phyloP scores from a whole-genome alignment of 2,797 vertebrate genomes.

The Acanthurus lineatus region DNA sequence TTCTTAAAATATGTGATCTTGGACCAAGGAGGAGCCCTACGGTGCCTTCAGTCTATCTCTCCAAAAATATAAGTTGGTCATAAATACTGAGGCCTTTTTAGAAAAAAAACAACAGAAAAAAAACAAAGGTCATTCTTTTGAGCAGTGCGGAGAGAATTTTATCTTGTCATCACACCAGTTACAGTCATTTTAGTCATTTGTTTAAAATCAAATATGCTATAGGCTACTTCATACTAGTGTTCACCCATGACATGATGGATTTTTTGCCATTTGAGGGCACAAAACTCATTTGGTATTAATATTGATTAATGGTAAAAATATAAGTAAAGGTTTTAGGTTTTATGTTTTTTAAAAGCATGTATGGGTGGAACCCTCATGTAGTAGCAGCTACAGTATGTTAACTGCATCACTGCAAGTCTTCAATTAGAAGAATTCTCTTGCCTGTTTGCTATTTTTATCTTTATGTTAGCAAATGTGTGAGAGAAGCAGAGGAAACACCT shows the following conservation, averaged over 20 bases:
- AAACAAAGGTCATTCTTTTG: not conserved
- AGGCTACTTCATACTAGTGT: not conserved
- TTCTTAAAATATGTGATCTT: slow-evolving; percentile 36
- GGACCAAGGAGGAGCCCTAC: slow-evolving; percentile 25
- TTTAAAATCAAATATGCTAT: too few relatives aligned
- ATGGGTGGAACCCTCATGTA: slow-evolving; percentile 23
- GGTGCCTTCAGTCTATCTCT: slow-evolving; percentile 19
- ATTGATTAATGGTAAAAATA: not conserved
- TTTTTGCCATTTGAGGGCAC: not conserved
- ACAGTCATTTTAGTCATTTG: not conserved
- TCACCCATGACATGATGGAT: not conserved
- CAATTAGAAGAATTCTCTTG: slow-evolving; percentile 63
- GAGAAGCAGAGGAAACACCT: slow-evolving; percentile 75
- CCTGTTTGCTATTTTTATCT: slow-evolving; percentile 69
- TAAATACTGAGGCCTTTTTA: slow-evolving; percentile 6
- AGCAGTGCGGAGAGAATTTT: not conserved
- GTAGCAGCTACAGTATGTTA: slow-evolving; percentile 28
- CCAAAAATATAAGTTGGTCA: slow-evolving; percentile 15
- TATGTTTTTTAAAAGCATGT: slow-evolving; percentile 6
- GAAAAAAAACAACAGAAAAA: not conserved
- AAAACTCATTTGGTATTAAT: not conserved
- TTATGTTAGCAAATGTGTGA: slow-evolving; percentile 49
- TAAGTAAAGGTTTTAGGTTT: not conserved
- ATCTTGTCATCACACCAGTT: not conserved
- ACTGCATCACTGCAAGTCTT: slow-evolving; percentile 35